Conservation (phyloP, 2,113 vertebrate genomes). For the Felis catus region F.catus_Fca126_mat1.0 CM031416.1:34304001-34304500, state of each 20-base stretch:
- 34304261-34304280: background rate
- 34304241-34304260: background rate
- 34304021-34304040: too few species aligned
- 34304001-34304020: too few species aligned
- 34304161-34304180: too few species aligned
- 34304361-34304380: background rate
- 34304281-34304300: background rate
- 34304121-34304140: background rate
- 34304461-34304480: background rate
- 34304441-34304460: background rate
- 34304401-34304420: background rate
- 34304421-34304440: too few species aligned
- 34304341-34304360: background rate
- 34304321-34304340: background rate
- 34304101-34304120: background rate
- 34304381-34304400: rapidly evolving
- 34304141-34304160: background rate
- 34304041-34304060: too few species aligned
- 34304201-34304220: background rate
- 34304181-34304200: too few species aligned
- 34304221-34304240: background rate
- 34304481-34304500: background rate
- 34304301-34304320: background rate
- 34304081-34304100: background rate
- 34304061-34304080: background rate